Evolutionary conservation across 2,797 vertebrate species (phyloP).

Genomic region (Hoplostethus atlanticus): DNA sequence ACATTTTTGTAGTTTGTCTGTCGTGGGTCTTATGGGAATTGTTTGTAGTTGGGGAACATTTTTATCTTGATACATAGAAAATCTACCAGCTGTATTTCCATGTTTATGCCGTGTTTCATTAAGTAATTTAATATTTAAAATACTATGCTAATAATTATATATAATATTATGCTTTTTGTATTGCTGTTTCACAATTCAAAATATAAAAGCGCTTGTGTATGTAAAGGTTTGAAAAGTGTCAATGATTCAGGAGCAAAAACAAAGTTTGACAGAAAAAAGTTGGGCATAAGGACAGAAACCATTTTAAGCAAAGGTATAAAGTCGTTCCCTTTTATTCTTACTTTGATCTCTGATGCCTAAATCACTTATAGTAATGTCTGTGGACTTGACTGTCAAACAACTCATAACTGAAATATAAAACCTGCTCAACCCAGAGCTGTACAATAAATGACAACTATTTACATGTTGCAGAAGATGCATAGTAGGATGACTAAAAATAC

Average conservation of each 20-base stretch:
- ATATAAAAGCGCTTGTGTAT: conserved; percentile 47
- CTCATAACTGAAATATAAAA: conserved; percentile 24
- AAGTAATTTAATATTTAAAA: not conserved
- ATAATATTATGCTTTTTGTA: conserved; percentile 25
- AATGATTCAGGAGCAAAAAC: conserved; percentile 42
- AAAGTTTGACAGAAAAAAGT: conserved; percentile 16
- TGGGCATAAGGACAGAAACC: conserved; percentile 21
- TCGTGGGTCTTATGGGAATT: not conserved
- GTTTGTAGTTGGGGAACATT: not conserved
- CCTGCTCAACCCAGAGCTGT: conserved; percentile 32
- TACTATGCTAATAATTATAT: not conserved
- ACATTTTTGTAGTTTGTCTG: conserved; percentile 17
- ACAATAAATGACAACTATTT: conserved; percentile 56
- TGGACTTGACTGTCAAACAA: conserved; percentile 9
- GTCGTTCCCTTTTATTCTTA: not conserved
- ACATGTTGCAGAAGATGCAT: conserved; percentile 58
- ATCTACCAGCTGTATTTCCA: not conserved
- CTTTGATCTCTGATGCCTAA: conserved; percentile 13
- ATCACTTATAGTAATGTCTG: conserved; percentile 14
- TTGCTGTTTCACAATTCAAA: conserved; percentile 33
- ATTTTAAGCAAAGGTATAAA: conserved; percentile 18
- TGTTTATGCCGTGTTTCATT: conserved; percentile 5
- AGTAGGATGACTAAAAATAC: conserved; percentile 59
- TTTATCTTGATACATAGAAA: not conserved
- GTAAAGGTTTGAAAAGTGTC: conserved; percentile 17